A percentile compares a stretch with the other conserved stretches of the same genome.
Conservation (phyloP, 2,113 vertebrate genomes). For the Dendropsophus ebraccatus region DNA sequence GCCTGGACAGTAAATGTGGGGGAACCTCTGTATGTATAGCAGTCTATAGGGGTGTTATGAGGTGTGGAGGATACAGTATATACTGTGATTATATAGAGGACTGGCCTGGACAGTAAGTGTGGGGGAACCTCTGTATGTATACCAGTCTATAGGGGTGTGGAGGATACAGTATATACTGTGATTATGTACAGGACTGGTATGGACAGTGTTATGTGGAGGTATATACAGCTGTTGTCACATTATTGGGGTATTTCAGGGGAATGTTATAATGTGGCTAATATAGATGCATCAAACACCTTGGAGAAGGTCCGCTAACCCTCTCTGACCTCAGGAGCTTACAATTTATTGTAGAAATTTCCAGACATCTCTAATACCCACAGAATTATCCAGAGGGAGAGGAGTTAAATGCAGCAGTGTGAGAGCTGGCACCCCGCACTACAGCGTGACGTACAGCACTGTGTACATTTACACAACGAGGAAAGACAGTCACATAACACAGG, state of each 20-base stretch:
- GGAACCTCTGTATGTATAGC: too few relatives aligned
- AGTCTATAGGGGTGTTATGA: too few relatives aligned
- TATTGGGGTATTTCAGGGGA: background rate
- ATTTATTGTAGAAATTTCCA: background rate
- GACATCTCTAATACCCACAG: background rate
- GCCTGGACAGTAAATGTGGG: too few relatives aligned
- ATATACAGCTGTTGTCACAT: too few relatives aligned
- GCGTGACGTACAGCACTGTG: background rate
- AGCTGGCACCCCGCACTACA: background rate
- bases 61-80: too few relatives aligned
- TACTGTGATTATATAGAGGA: too few relatives aligned
- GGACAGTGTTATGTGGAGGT: too few relatives aligned
- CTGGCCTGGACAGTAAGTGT: too few relatives aligned
- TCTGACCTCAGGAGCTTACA: background rate
- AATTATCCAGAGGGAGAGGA: background rate
- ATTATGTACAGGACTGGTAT: too few relatives aligned
- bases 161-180: too few relatives aligned
- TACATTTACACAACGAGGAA: background rate
- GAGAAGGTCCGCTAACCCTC: background rate
- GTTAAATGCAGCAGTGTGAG: background rate
- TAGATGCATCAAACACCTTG: background rate
- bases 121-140: too few relatives aligned
- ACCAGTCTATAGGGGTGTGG: too few relatives aligned
- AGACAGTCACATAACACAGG: background rate
- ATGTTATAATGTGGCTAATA: background rate